Evolutionary conservation across 2,888 invertebrate genomes (phyloP), one percentile per base, ranked within the genome.

Genomic region (Noctua janthina): DNA sequence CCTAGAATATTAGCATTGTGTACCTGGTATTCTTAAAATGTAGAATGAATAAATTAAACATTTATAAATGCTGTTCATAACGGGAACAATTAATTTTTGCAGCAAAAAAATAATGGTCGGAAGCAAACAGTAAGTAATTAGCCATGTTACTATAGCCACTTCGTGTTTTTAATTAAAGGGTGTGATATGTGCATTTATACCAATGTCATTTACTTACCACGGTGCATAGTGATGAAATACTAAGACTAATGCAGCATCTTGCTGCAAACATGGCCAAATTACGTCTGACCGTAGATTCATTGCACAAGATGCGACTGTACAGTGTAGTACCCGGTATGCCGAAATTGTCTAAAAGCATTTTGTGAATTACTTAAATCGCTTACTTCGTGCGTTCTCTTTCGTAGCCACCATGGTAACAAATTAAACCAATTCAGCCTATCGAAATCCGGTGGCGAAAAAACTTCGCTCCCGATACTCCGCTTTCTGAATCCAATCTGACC

Each of bases 21-120:
- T 82, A 79, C 72, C 72, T 64, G 79, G 78, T 66, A 88, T 88
- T 89, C 83, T 87, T 87, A 87, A 88, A 88, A 85, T 82, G 80
- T 85, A 67, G 74, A 72, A 71, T 72, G 76, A 54, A 51, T 82
- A 76, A 81, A 86, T 81, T 81, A 77, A 46, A 46, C 49, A 82
- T 78, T 74, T 11, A 78, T 83, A 81, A 87, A 82, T 83, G 69
- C 56, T 81, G 76, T 76, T 77, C 70, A 77, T 86, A 82, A 83
- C 54, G 69, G 64, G 67, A 80, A 76, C 72, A 74, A 78, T 86
- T 73, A 73, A 20, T 67, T 70, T 79, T 79, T 62, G 64, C 66
- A 49, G 75, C 66, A 84, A 83, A 81, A 83, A 79, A 46, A 49
- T 23, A 35, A 49, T 68, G 7, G n/a, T 73, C 20, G 51, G 56